A percentile compares a stretch with the other conserved stretches of the same genome.
These are phyloP conservation scores for Dorcus hopei DNA, from an alignment of 2,888 invertebrate genomes.

Conservation along the genomic window DNA sequence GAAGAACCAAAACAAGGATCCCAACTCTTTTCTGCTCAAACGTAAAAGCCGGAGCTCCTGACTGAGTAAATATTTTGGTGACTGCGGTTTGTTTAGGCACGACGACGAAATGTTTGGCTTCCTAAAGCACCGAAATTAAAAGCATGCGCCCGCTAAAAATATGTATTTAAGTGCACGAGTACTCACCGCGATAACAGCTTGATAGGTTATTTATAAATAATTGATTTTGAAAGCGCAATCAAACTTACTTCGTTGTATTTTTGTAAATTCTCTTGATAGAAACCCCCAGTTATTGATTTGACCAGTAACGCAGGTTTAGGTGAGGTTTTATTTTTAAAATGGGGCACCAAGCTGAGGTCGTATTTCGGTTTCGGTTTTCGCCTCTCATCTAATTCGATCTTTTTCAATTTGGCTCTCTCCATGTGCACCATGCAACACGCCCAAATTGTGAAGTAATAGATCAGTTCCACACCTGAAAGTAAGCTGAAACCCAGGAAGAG, in stretches of 20 bases:
- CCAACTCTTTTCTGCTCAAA: no score
- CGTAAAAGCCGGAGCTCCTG: no score
- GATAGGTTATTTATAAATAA: no score
- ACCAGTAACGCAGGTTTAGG: constrained; percentile 29
- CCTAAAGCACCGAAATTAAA: no score
- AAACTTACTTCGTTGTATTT: constrained; percentile 20
- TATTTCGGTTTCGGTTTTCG: constrained; percentile 36
- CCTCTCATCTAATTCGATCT: constrained; percentile 51
- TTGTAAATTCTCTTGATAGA: constrained; percentile 6
- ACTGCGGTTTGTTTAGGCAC: no score
- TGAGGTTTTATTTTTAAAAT: constrained; percentile 37
- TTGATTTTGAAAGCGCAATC: neutral
- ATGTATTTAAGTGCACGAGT: no score
- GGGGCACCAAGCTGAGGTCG: constrained; percentile 45
- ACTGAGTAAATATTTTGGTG: no score
- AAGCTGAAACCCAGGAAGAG: constrained; percentile 73
- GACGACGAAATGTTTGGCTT: no score
- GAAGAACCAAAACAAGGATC: no score
- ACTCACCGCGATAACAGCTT: no score
- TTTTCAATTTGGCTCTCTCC: constrained; percentile 51
- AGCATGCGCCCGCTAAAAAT: no score
- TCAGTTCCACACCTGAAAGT: constrained; percentile 70
- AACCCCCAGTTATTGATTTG: neutral
- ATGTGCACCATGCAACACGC: constrained; percentile 61
- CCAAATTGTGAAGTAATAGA: constrained; percentile 74